These are phyloP conservation scores for Platichthys stellatus DNA, from an alignment of 2,113 vertebrate genomes.

Conservation along the genomic window DNA sequence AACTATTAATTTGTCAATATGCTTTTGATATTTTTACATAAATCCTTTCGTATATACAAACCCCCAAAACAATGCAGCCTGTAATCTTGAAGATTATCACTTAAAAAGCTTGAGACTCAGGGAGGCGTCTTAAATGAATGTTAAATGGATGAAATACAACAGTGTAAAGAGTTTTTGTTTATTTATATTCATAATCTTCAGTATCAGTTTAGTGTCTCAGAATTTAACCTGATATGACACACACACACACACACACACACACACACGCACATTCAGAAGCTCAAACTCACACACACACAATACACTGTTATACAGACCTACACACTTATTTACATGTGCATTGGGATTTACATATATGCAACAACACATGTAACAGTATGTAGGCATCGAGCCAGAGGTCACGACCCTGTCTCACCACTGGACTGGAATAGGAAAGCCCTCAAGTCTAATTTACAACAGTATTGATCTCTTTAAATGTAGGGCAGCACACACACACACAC, in stretches of 20 bases:
- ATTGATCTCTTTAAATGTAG: constrained; percentile 43
- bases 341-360: background rate
- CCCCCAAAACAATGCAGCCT: too few species aligned
- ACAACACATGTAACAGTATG: background rate
- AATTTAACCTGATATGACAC: too few species aligned
- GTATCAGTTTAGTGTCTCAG: too few species aligned
- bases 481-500: constrained; percentile 10
- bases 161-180: background rate
- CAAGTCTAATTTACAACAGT: constrained; percentile 28
- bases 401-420: background rate
- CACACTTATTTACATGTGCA: background rate
- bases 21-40: too few species aligned
- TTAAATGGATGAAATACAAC: background rate
- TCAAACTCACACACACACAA: too few species aligned
- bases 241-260: background rate
- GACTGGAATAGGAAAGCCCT: constrained; percentile 26
- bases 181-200: background rate
- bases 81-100: background rate
- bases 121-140: background rate
- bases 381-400: constrained; percentile 27
- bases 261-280: background rate
- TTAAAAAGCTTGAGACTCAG: background rate
- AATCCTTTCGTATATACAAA: too few species aligned
- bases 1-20: too few species aligned
- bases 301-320: background rate